A percentile compares a stretch with the other conserved stretches of the same genome.
Evolutionary conservation across 2,113 vertebrate genomes (phyloP).

Genomic region (Sander lucioperca): DNA sequence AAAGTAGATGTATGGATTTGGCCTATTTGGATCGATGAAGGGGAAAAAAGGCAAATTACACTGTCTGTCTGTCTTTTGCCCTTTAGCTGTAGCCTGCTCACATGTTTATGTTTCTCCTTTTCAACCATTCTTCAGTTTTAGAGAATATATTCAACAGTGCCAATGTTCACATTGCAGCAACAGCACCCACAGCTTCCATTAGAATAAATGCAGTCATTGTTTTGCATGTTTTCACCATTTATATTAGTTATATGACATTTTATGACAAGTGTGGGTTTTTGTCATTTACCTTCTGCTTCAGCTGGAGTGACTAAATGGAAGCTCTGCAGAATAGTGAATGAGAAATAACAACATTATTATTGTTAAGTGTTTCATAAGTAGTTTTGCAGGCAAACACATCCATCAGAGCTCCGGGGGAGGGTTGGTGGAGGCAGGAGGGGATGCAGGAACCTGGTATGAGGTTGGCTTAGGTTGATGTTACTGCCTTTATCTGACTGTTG

Average conservation of each 20-base stretch:
- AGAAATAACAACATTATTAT: slow-evolving; percentile 73
- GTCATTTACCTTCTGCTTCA: slow-evolving; percentile 68
- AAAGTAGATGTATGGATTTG: slow-evolving; percentile 10
- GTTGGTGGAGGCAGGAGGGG: slow-evolving; percentile 38
- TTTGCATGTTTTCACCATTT: slow-evolving; percentile 49
- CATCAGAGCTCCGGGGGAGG: slow-evolving; percentile 61
- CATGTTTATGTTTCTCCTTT: slow-evolving; percentile 23
- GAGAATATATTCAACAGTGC: slow-evolving; percentile 32
- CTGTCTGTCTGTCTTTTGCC: slow-evolving; percentile 35
- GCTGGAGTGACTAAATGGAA: slow-evolving; percentile 51
- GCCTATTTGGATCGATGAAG: slow-evolving; percentile 10
- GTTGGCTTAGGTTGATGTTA: slow-evolving; percentile 48
- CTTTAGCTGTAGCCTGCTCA: slow-evolving; percentile 36
- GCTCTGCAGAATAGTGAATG: slow-evolving; percentile 55
- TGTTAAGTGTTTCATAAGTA: slow-evolving; percentile 78
- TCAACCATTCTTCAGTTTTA: slow-evolving; percentile 38
- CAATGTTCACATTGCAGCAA: slow-evolving; percentile 44
- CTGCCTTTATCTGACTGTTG: slow-evolving; percentile 52
- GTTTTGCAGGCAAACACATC: slow-evolving; percentile 67
- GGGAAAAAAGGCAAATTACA: slow-evolving; percentile 12
- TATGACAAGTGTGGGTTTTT: slow-evolving; percentile 56
- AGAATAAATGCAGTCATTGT: slow-evolving; percentile 43
- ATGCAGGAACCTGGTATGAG: slow-evolving; percentile 44
- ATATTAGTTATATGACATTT: slow-evolving; percentile 55
- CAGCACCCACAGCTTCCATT: slow-evolving; percentile 44